Percentiles rank a stretch among this genome's conserved stretches.
phyloP scores from a whole-genome alignment of 2,797 vertebrate species.

The Tarsius wallacei region DNA sequence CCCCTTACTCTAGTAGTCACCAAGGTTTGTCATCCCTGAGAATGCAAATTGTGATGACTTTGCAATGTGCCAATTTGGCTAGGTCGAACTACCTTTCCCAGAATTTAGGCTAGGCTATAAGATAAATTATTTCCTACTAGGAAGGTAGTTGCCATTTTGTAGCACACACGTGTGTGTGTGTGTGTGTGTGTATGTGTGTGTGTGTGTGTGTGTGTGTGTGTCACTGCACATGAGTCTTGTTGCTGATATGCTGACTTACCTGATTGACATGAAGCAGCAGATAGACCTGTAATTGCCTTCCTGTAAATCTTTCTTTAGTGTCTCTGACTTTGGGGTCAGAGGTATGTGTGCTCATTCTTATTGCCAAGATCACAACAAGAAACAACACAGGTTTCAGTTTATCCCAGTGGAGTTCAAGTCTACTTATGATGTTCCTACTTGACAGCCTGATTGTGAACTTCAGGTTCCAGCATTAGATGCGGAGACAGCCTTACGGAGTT shows the following conservation, averaged over 20 bases:
- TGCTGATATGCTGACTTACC: not conserved
- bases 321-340: not conserved
- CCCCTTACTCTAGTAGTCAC: not conserved
- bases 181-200: not conserved
- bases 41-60: not conserved
- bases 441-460: not conserved
- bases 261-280: slow-evolving; percentile 14
- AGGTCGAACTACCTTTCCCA: not conserved
- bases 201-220: too few relatives aligned
- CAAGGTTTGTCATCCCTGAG: slow-evolving; percentile 9
- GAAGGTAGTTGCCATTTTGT: not conserved
- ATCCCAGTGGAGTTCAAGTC: not conserved
- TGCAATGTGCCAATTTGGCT: not conserved
- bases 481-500: not conserved
- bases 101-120: not conserved
- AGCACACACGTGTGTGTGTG: not conserved
- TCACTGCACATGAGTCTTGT: not conserved
- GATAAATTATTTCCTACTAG: slow-evolving; percentile 25
- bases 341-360: not conserved
- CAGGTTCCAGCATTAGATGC: not conserved
- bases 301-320: not conserved
- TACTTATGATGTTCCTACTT: not conserved
- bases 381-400: not conserved
- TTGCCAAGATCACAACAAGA: not conserved
- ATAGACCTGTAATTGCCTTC: not conserved